Conservation (phyloP, 2,888 invertebrate genomes). For the Platerodrilus igneus region DNA sequence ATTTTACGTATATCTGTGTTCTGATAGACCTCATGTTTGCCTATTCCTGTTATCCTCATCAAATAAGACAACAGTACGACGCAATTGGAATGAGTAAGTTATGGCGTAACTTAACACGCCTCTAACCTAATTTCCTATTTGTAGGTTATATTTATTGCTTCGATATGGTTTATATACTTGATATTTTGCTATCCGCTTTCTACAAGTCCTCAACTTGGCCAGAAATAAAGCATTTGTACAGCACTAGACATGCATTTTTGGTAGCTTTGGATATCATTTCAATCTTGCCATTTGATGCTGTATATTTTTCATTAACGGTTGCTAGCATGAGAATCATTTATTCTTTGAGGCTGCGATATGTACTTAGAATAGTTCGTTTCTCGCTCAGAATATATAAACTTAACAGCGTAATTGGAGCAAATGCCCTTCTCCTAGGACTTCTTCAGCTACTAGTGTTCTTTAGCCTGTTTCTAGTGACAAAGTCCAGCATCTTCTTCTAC, state of each 20-base stretch:
- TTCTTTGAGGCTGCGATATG: constrained; percentile 23
- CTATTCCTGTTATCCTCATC: constrained; percentile 6
- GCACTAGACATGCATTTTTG: constrained; percentile 9
- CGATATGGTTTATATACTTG: constrained; percentile 23
- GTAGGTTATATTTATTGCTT: constrained; percentile 22
- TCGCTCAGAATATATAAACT: not conserved
- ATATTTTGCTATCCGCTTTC: constrained; percentile 20
- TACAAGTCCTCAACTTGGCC: constrained; percentile 17
- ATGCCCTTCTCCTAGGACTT: not conserved
- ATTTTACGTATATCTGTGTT: constrained; percentile 15
- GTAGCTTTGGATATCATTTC: constrained; percentile 17
- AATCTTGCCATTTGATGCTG: constrained; percentile 15
- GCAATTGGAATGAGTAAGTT: constrained; percentile 16
- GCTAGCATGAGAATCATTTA: constrained; percentile 11
- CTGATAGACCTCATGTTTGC: constrained; percentile 14
- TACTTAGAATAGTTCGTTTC: constrained; percentile 24
- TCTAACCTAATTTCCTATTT: constrained; percentile 9
- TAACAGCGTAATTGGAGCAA: not conserved
- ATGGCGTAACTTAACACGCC: no score
- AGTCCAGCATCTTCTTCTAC: constrained; percentile 2
- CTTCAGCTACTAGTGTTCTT: not conserved
- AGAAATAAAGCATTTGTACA: constrained; percentile 17
- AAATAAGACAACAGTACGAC: constrained; percentile 6
- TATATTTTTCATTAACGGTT: constrained; percentile 15
- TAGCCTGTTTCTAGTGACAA: not conserved